These are phyloP conservation scores for Itoplectis maculator DNA, from an alignment of 2,888 invertebrate species.

Conservation along the genomic window DNA sequence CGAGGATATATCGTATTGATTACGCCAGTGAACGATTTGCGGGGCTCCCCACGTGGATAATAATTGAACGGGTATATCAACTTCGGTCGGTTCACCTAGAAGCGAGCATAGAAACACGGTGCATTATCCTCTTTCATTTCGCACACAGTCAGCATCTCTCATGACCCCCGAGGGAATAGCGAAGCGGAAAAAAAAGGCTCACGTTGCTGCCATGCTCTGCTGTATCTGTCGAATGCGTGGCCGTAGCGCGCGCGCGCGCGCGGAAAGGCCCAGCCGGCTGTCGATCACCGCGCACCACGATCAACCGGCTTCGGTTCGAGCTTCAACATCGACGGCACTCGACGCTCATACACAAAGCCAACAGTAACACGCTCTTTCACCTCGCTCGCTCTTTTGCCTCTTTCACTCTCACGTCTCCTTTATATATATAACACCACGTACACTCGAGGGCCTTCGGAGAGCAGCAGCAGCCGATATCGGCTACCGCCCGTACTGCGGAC, in stretches of 20 bases:
- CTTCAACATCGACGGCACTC: slow-evolving; percentile 41
- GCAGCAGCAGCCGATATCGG: slow-evolving; percentile 55
- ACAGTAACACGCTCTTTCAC: slow-evolving; percentile 24
- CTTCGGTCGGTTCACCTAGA: slow-evolving; percentile 10
- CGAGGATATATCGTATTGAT: slow-evolving; percentile 34
- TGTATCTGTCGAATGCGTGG: slow-evolving; percentile 57
- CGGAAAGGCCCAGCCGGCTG: slow-evolving; percentile 45
- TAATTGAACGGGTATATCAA: slow-evolving; percentile 63
- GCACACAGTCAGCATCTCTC: slow-evolving; percentile 64
- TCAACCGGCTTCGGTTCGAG: slow-evolving; percentile 29
- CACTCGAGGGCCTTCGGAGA: slow-evolving; percentile 30
- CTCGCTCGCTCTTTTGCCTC: slow-evolving; percentile 30
- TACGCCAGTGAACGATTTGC: slow-evolving; percentile 55
- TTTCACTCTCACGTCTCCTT: slow-evolving; percentile 28
- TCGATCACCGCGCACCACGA: slow-evolving; percentile 52
- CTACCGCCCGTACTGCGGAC: slow-evolving; percentile 69
- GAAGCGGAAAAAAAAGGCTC: slow-evolving; percentile 16
- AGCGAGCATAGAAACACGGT: slow-evolving; percentile 44
- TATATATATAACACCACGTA: neutral
- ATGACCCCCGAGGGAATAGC: slow-evolving; percentile 65
- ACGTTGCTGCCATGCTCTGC: slow-evolving; percentile 45
- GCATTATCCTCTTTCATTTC: slow-evolving; percentile 69
- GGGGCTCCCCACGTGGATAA: slow-evolving; percentile 53
- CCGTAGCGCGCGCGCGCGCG: slow-evolving; percentile 54
- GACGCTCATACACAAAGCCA: slow-evolving; percentile 14